Evolutionary conservation across 2,113 vertebrate genomes (phyloP), one percentile per base, ranked within the genome.

Genomic region (Azemiops feae): DNA sequence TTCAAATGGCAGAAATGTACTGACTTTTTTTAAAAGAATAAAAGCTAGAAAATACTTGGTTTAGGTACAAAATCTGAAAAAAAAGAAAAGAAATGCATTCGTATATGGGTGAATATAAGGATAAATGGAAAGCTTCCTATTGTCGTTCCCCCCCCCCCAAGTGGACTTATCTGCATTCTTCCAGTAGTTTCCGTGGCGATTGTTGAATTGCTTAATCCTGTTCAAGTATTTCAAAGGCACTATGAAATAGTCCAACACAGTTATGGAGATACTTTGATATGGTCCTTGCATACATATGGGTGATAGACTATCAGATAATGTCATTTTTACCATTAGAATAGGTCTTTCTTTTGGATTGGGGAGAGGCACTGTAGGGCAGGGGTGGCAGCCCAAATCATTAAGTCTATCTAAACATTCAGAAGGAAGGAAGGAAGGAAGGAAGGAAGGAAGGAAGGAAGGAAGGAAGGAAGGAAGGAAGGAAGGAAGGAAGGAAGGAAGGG

Each of bases 91-190:
- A 81, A 81, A 81, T 9, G 18, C 7, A 9, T 22, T 81, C 74
- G 22, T 43, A 22, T 22, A 16, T 81, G 16, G 69, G 34, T 81
- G 69, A 1, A 81, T 81, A 81, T 39, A 39, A 39, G 34, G 69
- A 81, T 39, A 39, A 39, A 39, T 81, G 69, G 5, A 39, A 34
- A 81, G n/a, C 22, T 81, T 81, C 6, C 34, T 81, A 22, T 74
- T 74, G 5, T 20, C n/a, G 4, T 55, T 39, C 1, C 11, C 0
- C 4, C 0, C 12, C 2, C 14, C n/a, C 69, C n/a, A 12, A 54
- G 6, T 74, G 34, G 74, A 81, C 69, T 39, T 39, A 39, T 39
- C 34, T 39, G 69, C 18, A 81, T 43, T 81, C 16, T 7, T 39
- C 18, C 7, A 43, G 18, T 22, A 81, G 34, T 22, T 81, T 81